Percentiles rank a stretch among this genome's conserved stretches.
phyloP scores from a whole-genome alignment of 2,888 invertebrate genomes.

The Alsophila aescularia region DNA sequence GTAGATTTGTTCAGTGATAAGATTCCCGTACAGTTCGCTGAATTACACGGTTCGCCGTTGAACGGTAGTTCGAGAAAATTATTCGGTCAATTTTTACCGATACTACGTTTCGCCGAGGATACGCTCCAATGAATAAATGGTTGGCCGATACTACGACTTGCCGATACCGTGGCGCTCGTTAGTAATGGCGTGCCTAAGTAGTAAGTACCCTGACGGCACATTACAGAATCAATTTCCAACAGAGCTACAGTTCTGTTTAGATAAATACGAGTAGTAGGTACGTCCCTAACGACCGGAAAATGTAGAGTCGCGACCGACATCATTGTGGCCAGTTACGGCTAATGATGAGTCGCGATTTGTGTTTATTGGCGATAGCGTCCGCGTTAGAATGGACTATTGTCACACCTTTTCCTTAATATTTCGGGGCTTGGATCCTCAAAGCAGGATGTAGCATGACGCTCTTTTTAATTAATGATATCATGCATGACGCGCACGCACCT shows the following conservation, averaged over 20 bases:
- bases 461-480: constrained; percentile 26
- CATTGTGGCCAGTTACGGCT: constrained; percentile 15
- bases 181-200: background rate
- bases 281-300: constrained; percentile 11
- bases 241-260: constrained; percentile 6
- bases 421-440: background rate
- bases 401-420: constrained; percentile 3
- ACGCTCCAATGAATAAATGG: too few species aligned
- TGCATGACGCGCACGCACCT: background rate
- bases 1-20: too few species aligned
- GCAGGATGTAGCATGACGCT: constrained; percentile 14
- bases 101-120: too few species aligned
- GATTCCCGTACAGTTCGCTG: too few species aligned
- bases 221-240: background rate
- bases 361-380: background rate
- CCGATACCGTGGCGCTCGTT: too few species aligned
- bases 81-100: too few species aligned
- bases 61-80: too few species aligned
- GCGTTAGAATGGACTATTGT: background rate
- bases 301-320: constrained; percentile 15
- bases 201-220: background rate
- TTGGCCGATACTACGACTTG: too few species aligned
- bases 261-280: too few species aligned
- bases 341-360: constrained; percentile 16
- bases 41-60: too few species aligned